Evolutionary conservation across 2,888 invertebrate species (phyloP).

Genomic region (Microdon myrmicae): DNA sequence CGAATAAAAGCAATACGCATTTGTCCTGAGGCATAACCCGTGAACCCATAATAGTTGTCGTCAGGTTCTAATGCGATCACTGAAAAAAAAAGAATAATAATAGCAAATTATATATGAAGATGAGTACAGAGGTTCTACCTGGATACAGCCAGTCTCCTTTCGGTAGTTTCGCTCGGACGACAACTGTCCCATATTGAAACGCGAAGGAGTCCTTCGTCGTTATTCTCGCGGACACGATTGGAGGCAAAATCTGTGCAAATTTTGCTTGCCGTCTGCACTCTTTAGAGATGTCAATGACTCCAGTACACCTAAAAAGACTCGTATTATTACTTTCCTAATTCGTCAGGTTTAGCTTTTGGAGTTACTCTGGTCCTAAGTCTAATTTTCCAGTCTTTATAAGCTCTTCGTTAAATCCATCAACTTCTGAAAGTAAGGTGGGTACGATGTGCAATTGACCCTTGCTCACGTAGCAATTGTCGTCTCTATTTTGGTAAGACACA

Average conservation of each 20-base stretch:
- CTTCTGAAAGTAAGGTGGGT: conserved; percentile 61
- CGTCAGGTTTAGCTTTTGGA: no score
- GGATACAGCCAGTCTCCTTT: no score
- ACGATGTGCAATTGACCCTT: conserved; percentile 63
- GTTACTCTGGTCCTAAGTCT: conserved; percentile 63
- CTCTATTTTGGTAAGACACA: conserved; percentile 65
- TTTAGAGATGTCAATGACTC: conserved; percentile 62
- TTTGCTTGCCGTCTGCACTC: conserved; percentile 57
- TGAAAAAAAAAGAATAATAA: conserved; percentile 58
- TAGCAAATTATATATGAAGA: background rate
- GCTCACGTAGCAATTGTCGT: conserved; percentile 60
- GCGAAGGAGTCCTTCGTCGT: conserved; percentile 72
- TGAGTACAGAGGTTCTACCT: no score
- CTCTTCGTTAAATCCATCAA: conserved; percentile 48
- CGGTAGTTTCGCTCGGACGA: no score
- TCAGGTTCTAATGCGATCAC: conserved; percentile 75
- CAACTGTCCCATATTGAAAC: no score
- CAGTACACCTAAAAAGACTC: conserved; percentile 67
- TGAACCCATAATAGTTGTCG: conserved; percentile 72
- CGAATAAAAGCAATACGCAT: conserved; percentile 77
- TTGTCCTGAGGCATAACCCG: conserved; percentile 74
- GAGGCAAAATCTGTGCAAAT: conserved; percentile 71
- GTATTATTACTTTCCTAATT: background rate
- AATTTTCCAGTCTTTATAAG: conserved; percentile 58
- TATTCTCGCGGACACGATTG: conserved; percentile 74